These are phyloP conservation scores for Andrena praecox DNA, from an alignment of 2,888 invertebrate species.

Conservation along the genomic window DNA sequence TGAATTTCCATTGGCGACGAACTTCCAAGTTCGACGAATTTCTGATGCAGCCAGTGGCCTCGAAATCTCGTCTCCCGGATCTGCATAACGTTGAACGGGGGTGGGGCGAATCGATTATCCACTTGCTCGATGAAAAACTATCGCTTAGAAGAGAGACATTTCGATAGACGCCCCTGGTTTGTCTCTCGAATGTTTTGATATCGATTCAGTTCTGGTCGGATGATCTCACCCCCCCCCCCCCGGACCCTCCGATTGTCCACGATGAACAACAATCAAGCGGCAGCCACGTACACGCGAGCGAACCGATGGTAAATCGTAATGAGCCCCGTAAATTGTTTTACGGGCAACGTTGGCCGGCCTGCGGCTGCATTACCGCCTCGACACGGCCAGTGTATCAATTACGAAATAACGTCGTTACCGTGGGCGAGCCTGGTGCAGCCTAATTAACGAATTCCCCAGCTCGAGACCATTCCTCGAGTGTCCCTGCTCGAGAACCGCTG, in stretches of 20 bases:
- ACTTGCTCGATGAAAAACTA: neutral
- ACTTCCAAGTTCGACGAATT: slow-evolving; percentile 62
- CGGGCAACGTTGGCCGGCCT: slow-evolving; percentile 47
- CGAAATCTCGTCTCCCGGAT: slow-evolving; percentile 6
- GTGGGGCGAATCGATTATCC: neutral
- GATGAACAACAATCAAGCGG: slow-evolving; percentile 30
- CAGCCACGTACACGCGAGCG: slow-evolving; percentile 20
- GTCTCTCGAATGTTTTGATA: slow-evolving; percentile 3
- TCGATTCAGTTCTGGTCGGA: neutral
- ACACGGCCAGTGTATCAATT: slow-evolving; percentile 59
- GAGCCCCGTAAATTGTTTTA: slow-evolving; percentile 63
- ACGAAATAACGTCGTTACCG: slow-evolving; percentile 63
- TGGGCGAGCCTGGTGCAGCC: slow-evolving; percentile 26
- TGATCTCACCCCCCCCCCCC: neutral
- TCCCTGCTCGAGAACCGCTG: slow-evolving; percentile 46
- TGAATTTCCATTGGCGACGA: slow-evolving; percentile 65
- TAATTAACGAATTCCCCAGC: slow-evolving; percentile 62
- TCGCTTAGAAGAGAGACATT: neutral
- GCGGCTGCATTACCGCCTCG: slow-evolving; percentile 58
- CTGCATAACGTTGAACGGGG: slow-evolving; percentile 6
- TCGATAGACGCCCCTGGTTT: neutral
- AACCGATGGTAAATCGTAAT: slow-evolving; percentile 54
- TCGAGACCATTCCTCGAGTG: neutral
- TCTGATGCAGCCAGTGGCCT: slow-evolving; percentile 25
- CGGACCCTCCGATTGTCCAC: neutral